Base-by-base conservation (phyloP, 2,888 invertebrate genomes). In the Polyommatus icarus region DNA sequence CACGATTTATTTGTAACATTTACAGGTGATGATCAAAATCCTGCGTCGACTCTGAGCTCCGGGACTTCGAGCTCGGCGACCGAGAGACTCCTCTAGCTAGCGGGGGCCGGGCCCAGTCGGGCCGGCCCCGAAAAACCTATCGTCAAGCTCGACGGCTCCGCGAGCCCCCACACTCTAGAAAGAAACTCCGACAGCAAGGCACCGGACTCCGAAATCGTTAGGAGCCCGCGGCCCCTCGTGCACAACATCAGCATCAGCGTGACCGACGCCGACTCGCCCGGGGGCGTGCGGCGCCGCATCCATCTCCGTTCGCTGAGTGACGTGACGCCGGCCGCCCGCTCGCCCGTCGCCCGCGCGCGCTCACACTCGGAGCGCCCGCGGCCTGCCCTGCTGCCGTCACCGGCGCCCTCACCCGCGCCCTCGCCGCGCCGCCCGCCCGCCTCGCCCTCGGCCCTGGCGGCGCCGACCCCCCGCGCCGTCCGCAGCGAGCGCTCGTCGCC, bases 81-180 rank as follows among this genome's bases (percentile, higher is more conserved):
- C 83, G 96, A 96, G 89, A 96, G 96, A 92, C 95, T 96, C 89
- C 96, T 97, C 95, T 97, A 96, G 96, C 96, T 95, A 94, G 95
- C 94, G 94, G 95, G 95, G 92, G 95, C 95, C 95, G 95, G 96
- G 95, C 90, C 93, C 83, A 94, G 89, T 82, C 86, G 93, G 93
- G 89, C 93, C 93, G 93, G 93, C 93, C 93, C 93, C 93, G 89
- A 83, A 85, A 93, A 93, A 90, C 90, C 91, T 83, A 85, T 87
- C 24, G 81, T 83, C 46, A 89, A 86, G 80, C 82, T 83, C 79
- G 88, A 85, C 79, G 86, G 86, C 81, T 84, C 87, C 82, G 84
- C 84, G 81, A 87, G 87, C 85, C 88, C 88, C 76, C 85, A 84
- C 82, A 84, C 84, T 81, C 81, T 82, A 79, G 87, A 84, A 79